Evolutionary conservation across 2,113 vertebrate species (phyloP), one percentile per base, ranked within the genome.

Genomic region (Platysteira castanea): DNA sequence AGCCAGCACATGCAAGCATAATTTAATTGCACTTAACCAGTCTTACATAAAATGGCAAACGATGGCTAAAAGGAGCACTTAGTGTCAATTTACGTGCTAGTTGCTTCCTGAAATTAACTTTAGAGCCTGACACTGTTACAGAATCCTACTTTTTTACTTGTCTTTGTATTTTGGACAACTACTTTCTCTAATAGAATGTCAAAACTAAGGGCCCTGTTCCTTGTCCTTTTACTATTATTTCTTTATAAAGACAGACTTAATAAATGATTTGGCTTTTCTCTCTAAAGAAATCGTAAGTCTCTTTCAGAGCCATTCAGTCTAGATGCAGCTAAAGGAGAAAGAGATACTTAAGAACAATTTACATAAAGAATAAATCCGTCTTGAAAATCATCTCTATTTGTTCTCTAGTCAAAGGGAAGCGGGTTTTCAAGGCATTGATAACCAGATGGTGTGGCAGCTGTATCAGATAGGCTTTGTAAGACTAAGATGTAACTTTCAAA

Each of bases 371-470:
- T 75, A 96, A 95, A 88, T 95, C 92, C 82, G 54, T 84, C 95
- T 94, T 92, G 95, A 96, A 97, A 97, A 96, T 97, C 95, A 96
- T 96, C 92, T 87, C 90, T 93, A 35, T 95, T 95, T 97, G 95
- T 96, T 97, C 95, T 93, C 56, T 76, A 93, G 90, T 96, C 85
- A 97, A 96, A 96, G 49, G 68, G 39, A 88, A 94, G 88, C 0
- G 2, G 59, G 76, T 90, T 94, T 81, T 80, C 56, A 89, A 78
- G 85, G 85, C 92, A 90, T 86, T 92, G 92, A 96, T 93, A 95
- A 56, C 85, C 90, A 97, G 95, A 93, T 95, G 92, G 93, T 96
- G 79, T 71, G 84, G 93, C 19, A 69, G 76, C 83, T 95, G 79
- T 90, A 84, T 96, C 95, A 95, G 79, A 95, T 86, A 39, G 88